Evolutionary conservation across 1,140 invertebrate genomes (phyloP).

Genomic region (Aphelenchoides fujianensis): DNA sequence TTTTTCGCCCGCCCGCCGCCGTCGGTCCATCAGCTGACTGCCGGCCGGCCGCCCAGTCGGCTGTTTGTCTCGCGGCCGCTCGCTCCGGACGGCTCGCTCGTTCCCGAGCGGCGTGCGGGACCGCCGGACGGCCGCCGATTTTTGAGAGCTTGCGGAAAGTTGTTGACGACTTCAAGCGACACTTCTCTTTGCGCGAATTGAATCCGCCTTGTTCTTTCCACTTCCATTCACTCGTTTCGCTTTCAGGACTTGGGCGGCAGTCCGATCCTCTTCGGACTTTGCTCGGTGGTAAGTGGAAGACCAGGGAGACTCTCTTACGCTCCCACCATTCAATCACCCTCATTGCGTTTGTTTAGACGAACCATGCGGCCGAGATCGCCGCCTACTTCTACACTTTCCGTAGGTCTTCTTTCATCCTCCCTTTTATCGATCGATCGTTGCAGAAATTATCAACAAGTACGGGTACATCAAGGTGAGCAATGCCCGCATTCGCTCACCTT

Average conservation of each 20-base stretch:
- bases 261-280: conserved; percentile 92
- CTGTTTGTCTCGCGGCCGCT: background rate
- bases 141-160: background rate
- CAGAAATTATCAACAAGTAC: conserved; percentile 80
- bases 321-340: too few relatives aligned
- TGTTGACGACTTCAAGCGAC: too few relatives aligned
- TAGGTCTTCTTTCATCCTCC: background rate
- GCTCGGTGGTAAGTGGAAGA: conserved; percentile 97
- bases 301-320: too few relatives aligned
- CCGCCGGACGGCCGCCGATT: background rate
- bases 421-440: background rate
- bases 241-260: conserved; percentile 85
- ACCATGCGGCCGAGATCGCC: conserved; percentile 96
- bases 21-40: background rate
- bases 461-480: conserved; percentile 80
- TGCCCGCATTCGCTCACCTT: background rate
- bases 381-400: conserved; percentile 94
- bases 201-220: too few relatives aligned
- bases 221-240: conserved; percentile 1
- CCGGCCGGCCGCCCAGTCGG: background rate
- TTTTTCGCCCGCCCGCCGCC: background rate
- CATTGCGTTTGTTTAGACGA: too few relatives aligned
- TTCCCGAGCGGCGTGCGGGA: background rate
- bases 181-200: too few relatives aligned
- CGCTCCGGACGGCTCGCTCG: background rate